Percentiles rank a stretch among this genome's conserved stretches.
phyloP scores from a whole-genome alignment of 2,888 invertebrate species.

The Pristionchus maxplancki region DNA sequence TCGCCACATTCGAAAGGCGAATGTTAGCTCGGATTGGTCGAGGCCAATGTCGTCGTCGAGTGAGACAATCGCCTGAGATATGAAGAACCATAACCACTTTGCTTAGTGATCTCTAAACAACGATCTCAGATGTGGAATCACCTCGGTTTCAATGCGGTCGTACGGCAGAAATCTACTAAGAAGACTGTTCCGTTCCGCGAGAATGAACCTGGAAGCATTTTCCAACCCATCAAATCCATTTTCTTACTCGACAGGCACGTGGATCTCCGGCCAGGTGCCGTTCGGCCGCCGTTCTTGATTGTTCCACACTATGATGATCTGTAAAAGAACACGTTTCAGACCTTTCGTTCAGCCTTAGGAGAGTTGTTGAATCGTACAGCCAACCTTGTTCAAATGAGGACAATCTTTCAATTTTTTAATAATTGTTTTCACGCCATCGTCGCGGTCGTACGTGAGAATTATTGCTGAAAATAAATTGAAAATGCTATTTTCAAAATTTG shows the following conservation, averaged over 20 bases:
- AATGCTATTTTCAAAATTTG: too few relatives aligned
- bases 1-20: constrained; percentile 14
- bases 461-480: too few relatives aligned
- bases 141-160: constrained; percentile 11
- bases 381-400: constrained; percentile 97
- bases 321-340: neutral
- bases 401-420: constrained; percentile 90
- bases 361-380: too few relatives aligned
- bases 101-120: too few relatives aligned
- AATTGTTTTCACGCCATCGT: constrained; percentile 90
- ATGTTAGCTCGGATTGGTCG: neutral
- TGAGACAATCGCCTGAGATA: neutral
- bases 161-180: neutral
- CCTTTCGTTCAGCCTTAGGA: neutral
- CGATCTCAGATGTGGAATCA: neutral
- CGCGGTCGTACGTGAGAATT: constrained; percentile 91
- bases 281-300: neutral
- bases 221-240: neutral
- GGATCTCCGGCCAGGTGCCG: constrained; percentile 22
- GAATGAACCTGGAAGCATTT: neutral
- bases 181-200: neutral
- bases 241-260: neutral
- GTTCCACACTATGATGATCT: constrained; percentile 21
- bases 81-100: too few relatives aligned
- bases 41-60: neutral